Conservation (phyloP, 2,113 vertebrate genomes). For the Cairina moschata region DNA sequence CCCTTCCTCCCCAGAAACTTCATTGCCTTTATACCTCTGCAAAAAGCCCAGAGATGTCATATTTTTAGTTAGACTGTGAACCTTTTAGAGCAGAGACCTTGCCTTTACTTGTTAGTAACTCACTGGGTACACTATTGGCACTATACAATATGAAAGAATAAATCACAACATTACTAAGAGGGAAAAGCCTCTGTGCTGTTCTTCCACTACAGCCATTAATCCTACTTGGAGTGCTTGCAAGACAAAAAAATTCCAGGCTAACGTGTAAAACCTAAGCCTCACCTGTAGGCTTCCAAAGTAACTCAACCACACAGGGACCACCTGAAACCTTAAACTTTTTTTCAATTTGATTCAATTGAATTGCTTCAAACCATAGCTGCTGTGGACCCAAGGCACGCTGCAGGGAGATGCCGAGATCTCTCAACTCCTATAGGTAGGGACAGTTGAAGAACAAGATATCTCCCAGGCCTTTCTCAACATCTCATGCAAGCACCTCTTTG, state of each 20-base stretch:
- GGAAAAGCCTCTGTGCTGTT: background rate
- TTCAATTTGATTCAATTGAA: no score
- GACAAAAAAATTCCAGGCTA: background rate
- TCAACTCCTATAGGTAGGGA: background rate
- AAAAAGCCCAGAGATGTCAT: background rate
- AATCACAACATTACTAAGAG: background rate
- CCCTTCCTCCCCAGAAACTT: background rate
- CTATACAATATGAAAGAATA: background rate
- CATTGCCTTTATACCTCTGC: background rate
- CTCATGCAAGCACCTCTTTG: background rate
- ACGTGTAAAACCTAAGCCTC: background rate
- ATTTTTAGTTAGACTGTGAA: background rate
- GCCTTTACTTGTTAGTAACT: background rate
- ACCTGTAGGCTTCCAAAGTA: background rate
- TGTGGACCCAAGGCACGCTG: background rate
- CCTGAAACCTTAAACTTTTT: background rate
- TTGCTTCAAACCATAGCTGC: background rate
- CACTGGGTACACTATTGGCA: background rate
- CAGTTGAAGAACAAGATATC: background rate
- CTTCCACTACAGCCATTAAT: background rate
- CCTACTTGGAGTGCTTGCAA: background rate
- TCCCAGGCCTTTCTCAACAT: background rate
- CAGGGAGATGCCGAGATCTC: background rate
- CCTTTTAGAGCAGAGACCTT: background rate
- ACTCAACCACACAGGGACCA: background rate